Conservation (phyloP, 2,113 vertebrate genomes). For the Copsychus sechellarum region DNA sequence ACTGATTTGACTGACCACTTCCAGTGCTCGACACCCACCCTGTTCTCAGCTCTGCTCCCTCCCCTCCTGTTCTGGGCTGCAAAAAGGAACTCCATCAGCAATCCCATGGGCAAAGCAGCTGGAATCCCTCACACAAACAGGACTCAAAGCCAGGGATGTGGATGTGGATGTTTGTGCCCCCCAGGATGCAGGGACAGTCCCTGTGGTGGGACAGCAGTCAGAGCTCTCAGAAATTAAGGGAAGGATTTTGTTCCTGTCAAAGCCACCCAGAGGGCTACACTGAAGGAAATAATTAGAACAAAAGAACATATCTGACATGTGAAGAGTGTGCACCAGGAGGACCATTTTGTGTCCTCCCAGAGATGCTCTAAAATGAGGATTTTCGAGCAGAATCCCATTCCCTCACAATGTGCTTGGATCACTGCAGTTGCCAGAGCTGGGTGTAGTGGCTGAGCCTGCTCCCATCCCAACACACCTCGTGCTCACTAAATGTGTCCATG, state of each 20-base stretch:
- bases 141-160: rapidly evolving
- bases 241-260: background rate
- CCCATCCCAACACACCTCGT: background rate
- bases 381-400: background rate
- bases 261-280: background rate
- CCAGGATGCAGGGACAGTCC: background rate
- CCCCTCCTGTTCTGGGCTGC: background rate
- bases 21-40: background rate
- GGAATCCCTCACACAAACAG: background rate
- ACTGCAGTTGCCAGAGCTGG: background rate
- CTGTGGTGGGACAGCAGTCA: rapidly evolving
- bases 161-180: background rate
- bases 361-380: background rate
- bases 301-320: background rate
- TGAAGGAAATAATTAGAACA: background rate
- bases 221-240: background rate
- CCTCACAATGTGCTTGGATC: background rate
- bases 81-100: background rate
- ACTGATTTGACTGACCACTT: background rate
- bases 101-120: background rate
- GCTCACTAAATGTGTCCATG: background rate
- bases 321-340: background rate
- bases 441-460: background rate
- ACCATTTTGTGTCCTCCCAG: background rate
- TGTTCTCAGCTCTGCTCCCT: background rate